phyloP scores from a whole-genome alignment of 2,797 vertebrate genomes.

The Nasua narica region DNA sequence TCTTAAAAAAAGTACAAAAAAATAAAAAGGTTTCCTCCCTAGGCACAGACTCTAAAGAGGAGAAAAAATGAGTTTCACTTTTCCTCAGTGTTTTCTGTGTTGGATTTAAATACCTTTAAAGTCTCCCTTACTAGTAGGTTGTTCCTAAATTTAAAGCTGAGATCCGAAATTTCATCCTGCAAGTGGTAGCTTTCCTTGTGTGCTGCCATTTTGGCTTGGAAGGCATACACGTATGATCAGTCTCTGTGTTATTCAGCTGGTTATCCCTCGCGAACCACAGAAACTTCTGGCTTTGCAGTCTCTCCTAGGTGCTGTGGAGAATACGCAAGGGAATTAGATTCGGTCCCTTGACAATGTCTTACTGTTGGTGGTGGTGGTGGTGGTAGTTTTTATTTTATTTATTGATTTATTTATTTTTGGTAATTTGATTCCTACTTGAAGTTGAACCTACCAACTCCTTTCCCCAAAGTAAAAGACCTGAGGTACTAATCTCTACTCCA shows the following conservation, averaged over 20 bases:
- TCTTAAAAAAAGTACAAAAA: not conserved
- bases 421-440: constrained; percentile 64
- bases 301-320: constrained; percentile 19
- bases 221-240: not conserved
- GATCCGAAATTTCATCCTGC: constrained; percentile 12
- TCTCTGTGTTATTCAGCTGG: constrained; percentile 6
- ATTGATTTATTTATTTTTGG: not conserved
- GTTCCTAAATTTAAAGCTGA: constrained; percentile 21
- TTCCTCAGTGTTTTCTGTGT: not conserved
- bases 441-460: constrained; percentile 45
- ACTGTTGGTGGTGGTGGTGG: not conserved
- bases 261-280: not conserved
- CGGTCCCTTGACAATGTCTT: constrained; percentile 33
- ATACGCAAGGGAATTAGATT: constrained; percentile 52
- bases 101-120: constrained; percentile 50
- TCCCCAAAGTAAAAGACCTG: constrained; percentile 48
- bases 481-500: constrained; percentile 52
- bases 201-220: constrained; percentile 20
- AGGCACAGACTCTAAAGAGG: not conserved
- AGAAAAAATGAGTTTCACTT: not conserved
- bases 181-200: not conserved
- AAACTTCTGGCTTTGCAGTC: constrained; percentile 48
- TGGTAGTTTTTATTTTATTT: too few relatives aligned
- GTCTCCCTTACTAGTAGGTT: constrained; percentile 10
- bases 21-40: not conserved